Percentiles rank a stretch among this genome's conserved stretches.
These are phyloP conservation scores for Scaptomyza parva DNA, from an alignment of 2,888 invertebrate genomes.

Conservation along the genomic window DNA sequence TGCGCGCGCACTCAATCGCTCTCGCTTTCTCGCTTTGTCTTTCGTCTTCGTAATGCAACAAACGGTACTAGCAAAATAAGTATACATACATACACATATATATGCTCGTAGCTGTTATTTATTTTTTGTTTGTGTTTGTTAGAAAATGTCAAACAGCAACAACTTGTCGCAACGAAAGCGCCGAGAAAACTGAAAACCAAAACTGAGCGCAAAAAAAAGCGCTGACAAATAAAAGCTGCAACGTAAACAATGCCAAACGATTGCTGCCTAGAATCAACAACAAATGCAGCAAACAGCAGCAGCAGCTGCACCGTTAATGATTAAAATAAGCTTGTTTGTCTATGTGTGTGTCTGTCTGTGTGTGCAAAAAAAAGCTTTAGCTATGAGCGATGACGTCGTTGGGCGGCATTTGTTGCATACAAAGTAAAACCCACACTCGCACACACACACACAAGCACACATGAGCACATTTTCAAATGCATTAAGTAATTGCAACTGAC, in stretches of 20 bases:
- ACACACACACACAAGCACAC: constrained; percentile 1
- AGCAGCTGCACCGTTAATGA: constrained; percentile 60
- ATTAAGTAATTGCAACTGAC: constrained; percentile 3
- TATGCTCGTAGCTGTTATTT: constrained; percentile 10
- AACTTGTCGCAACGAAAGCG: constrained; percentile 83
- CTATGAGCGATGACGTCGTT: constrained; percentile 58
- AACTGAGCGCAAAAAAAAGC: constrained; percentile 65
- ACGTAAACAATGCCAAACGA: constrained; percentile 67
- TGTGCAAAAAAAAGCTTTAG: constrained; percentile 58
- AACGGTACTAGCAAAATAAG: constrained; percentile 16
- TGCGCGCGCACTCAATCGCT: constrained; percentile 35
- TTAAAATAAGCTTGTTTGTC: constrained; percentile 59
- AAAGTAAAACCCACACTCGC: constrained; percentile 23
- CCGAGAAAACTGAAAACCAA: constrained; percentile 82
- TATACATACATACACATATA: not conserved
- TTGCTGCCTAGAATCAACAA: constrained; percentile 56
- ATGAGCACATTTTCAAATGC: not conserved
- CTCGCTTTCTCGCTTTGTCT: constrained; percentile 1
- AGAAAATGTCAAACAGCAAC: constrained; percentile 54
- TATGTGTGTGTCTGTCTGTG: constrained; percentile 25
- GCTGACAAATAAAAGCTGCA: constrained; percentile 77
- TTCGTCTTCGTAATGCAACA: constrained; percentile 20
- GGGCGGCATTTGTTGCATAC: constrained; percentile 74
- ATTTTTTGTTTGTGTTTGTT: constrained; percentile 8
- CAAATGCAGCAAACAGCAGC: constrained; percentile 46